phyloP scores from a whole-genome alignment of 2,113 vertebrate genomes.

The Bubalus kerabau region DNA sequence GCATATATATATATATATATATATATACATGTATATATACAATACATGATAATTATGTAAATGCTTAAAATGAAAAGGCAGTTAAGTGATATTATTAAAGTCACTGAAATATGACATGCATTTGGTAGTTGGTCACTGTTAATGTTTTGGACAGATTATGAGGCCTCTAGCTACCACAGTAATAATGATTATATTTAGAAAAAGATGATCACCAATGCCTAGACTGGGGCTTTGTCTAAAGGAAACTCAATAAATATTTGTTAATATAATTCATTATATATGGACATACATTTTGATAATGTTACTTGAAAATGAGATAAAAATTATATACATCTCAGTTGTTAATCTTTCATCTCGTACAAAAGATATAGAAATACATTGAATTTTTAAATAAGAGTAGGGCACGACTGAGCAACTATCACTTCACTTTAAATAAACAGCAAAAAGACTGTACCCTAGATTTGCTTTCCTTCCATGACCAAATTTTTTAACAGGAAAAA shows the following conservation, averaged over 20 bases:
- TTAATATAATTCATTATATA: not conserved
- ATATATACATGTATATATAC: not conserved
- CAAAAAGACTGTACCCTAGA: not conserved
- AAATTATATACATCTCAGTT: not conserved
- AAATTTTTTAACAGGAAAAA: not conserved
- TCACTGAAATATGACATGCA: not conserved
- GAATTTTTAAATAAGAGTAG: not conserved
- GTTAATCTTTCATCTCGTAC: not conserved
- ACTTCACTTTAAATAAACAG: not conserved
- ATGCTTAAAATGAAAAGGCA: not conserved
- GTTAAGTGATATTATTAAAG: not conserved
- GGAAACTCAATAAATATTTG: not conserved
- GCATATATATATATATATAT: not conserved
- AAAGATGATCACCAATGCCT: not conserved
- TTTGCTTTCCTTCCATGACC: not conserved
- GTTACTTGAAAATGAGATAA: not conserved
- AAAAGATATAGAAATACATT: not conserved
- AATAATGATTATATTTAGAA: not conserved
- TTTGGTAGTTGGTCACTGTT: not conserved
- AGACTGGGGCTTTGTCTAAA: not conserved
- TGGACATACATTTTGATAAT: not conserved
- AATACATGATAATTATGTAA: not conserved
- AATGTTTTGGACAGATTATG: not conserved
- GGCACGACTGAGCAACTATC: not conserved
- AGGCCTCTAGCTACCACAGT: not conserved